phyloP scores from a whole-genome alignment of 53 echinoderm and acorn worm genomes.

The Antedon mediterranea region DNA sequence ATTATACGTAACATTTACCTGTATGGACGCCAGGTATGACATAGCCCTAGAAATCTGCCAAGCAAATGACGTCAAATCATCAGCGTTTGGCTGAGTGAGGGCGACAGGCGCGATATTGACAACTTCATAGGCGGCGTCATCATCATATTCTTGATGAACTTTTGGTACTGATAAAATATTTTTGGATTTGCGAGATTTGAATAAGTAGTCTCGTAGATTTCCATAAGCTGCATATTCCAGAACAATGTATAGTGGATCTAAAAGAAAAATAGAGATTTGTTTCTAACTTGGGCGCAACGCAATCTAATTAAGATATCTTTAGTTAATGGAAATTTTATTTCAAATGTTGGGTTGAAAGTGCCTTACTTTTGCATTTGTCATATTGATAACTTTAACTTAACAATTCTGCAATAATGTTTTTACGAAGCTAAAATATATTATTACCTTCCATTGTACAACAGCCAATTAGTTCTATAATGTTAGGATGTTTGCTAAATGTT shows the following conservation, averaged over 20 bases:
- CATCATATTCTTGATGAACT: neutral
- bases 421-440: too few species aligned
- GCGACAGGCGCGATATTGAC: neutral
- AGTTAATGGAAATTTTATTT: too few species aligned
- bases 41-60: conserved; percentile 69
- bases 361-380: too few species aligned
- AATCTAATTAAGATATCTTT: too few species aligned
- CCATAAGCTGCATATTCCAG: conserved; percentile 65
- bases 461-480: conserved; percentile 62
- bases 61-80: conserved; percentile 46
- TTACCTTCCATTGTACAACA: conserved; percentile 64
- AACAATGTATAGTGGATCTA: conserved; percentile 45
- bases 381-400: too few species aligned
- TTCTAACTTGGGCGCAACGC: too few species aligned
- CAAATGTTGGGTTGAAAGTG: too few species aligned
- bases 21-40: conserved; percentile 64
- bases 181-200: neutral
- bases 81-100: neutral
- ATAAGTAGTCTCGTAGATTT: conserved; percentile 27
- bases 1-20: conserved; percentile 16
- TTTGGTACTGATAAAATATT: neutral
- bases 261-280: neutral
- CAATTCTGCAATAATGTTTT: too few species aligned
- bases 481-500: conserved; percentile 49
- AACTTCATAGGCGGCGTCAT: neutral